Evolutionary conservation across 2,888 invertebrate genomes (phyloP).

Genomic region (Anticlea derivata): DNA sequence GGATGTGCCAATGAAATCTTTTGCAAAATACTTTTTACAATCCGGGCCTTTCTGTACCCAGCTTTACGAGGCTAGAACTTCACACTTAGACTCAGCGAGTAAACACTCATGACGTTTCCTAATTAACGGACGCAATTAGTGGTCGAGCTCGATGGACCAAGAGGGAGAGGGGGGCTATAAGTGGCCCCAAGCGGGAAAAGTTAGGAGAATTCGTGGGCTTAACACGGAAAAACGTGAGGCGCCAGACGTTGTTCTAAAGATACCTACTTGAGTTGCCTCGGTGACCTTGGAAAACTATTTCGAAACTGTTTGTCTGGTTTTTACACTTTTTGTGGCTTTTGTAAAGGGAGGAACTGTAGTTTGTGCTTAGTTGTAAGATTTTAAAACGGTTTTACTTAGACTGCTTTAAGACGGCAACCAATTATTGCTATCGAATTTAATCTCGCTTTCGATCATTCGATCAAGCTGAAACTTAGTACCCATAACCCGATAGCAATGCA

Average conservation of each 20-base stretch:
- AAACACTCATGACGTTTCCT: constrained; percentile 84
- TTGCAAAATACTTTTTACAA: background rate
- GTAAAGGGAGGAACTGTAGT: background rate
- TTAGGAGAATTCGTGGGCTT: constrained; percentile 75
- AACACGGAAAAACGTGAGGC: constrained; percentile 59
- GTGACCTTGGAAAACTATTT: constrained; percentile 51
- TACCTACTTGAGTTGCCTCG: constrained; percentile 14
- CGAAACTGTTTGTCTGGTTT: constrained; percentile 24
- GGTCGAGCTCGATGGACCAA: constrained; percentile 74
- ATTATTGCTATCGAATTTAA: no score
- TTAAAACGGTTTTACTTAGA: no score
- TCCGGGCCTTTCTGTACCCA: background rate
- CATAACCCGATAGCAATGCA: no score
- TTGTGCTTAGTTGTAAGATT: no score
- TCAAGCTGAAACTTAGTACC: no score
- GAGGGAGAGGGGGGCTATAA: constrained; percentile 64
- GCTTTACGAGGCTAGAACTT: constrained; percentile 77
- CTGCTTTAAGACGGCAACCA: no score
- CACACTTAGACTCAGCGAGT: constrained; percentile 81
- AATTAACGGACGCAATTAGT: constrained; percentile 84
- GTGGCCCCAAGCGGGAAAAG: constrained; percentile 77
- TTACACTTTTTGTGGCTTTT: constrained; percentile 7
- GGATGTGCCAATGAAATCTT: background rate
- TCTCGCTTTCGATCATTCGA: no score
- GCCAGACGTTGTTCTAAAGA: constrained; percentile 45